Evolutionary conservation across 2,888 invertebrate species (phyloP).

Genomic region (Tyria jacobaeae): DNA sequence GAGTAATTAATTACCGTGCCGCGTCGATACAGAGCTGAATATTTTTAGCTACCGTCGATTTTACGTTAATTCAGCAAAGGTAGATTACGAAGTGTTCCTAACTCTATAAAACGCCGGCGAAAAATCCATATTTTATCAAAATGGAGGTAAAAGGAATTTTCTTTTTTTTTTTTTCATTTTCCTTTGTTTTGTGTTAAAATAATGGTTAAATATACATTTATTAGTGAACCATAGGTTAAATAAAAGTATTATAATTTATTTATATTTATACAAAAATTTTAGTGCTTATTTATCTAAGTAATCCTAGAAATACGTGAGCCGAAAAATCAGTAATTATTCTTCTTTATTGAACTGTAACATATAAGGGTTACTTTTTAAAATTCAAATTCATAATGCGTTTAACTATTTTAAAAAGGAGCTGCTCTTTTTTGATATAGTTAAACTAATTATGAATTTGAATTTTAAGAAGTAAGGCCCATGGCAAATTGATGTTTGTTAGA

Average conservation of each 20-base stretch:
- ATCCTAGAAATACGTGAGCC: too few relatives aligned
- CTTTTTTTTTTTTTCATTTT: constrained; percentile 36
- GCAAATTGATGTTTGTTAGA: constrained; percentile 50
- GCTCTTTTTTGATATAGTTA: not conserved
- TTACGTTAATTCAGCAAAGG: constrained; percentile 77
- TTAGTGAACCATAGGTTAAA: too few relatives aligned
- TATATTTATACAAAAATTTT: too few relatives aligned
- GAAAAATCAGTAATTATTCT: too few relatives aligned
- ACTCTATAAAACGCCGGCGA: constrained; percentile 64
- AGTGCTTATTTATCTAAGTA: too few relatives aligned
- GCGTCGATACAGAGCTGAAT: constrained; percentile 73
- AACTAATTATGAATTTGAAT: not conserved
- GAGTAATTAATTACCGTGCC: constrained; percentile 80
- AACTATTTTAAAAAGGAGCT: too few relatives aligned
- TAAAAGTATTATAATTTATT: too few relatives aligned
- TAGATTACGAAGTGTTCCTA: constrained; percentile 77
- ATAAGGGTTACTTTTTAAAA: too few relatives aligned
- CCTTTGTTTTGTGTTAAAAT: constrained; percentile 1
- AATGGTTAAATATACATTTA: not conserved
- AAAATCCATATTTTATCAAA: constrained; percentile 63
- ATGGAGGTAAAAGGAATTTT: constrained; percentile 54
- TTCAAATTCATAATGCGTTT: too few relatives aligned
- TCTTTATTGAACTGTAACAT: too few relatives aligned
- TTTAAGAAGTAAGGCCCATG: not conserved
- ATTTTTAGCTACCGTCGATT: constrained; percentile 78